A percentile compares a stretch with the other conserved stretches of the same genome.
These are phyloP conservation scores for Oreochromis grahami DNA, from an alignment of 2,797 vertebrate species.

Conservation along the genomic window DNA sequence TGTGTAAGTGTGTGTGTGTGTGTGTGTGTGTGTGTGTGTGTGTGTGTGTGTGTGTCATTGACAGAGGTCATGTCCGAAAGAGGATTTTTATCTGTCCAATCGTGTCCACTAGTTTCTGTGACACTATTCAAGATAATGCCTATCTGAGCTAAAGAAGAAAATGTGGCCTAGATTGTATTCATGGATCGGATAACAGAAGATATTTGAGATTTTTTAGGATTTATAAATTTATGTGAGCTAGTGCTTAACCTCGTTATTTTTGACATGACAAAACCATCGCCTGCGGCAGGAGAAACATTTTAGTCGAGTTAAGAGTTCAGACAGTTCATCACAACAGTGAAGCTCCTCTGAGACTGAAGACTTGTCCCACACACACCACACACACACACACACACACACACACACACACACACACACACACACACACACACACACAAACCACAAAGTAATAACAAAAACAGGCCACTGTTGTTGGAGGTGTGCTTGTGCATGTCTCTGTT, in stretches of 20 bases:
- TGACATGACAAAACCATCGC: conserved; percentile 23
- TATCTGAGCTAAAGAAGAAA: conserved; percentile 16
- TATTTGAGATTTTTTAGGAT: conserved; percentile 19
- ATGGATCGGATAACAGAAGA: conserved; percentile 10
- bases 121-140: conserved; percentile 35
- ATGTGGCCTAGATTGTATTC: not conserved
- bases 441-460: not conserved
- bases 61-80: conserved; percentile 50
- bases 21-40: not conserved
- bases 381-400: too few relatives aligned
- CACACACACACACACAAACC: not conserved
- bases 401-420: not conserved
- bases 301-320: not conserved
- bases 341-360: conserved; percentile 8
- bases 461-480: not conserved
- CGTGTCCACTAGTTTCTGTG: conserved; percentile 35
- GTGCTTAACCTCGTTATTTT: conserved; percentile 36
- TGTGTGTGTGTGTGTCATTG: conserved; percentile 29
- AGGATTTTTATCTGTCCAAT: conserved; percentile 52
- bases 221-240: not conserved
- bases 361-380: too few relatives aligned
- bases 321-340: conserved; percentile 17
- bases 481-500: not conserved
- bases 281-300: not conserved
- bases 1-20: not conserved